These are phyloP conservation scores for Tetraneura akinire DNA, from an alignment of 1,140 invertebrate genomes.

Conservation along the genomic window DNA sequence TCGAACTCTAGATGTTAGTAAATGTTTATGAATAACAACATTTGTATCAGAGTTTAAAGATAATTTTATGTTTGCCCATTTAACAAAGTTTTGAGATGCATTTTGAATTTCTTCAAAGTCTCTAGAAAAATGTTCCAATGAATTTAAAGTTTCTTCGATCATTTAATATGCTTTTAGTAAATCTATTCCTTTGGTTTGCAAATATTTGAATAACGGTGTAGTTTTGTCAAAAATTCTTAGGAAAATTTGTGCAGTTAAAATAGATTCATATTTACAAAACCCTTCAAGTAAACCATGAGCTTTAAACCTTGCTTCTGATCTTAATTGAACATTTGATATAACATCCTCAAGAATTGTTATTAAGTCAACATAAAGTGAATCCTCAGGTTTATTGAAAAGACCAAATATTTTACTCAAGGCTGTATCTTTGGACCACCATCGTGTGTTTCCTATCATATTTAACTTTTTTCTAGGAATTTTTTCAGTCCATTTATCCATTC, in stretches of 20 bases:
- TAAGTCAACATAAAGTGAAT: constrained; percentile 4
- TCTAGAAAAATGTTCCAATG: background rate
- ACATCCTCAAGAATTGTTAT: constrained; percentile 1
- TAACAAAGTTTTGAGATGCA: background rate
- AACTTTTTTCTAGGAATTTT: background rate
- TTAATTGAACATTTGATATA: background rate
- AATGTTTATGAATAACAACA: background rate
- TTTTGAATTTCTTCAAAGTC: constrained; percentile 32
- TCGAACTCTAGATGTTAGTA: background rate
- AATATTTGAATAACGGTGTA: constrained; percentile 39
- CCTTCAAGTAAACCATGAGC: too few species aligned
- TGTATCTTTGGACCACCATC: background rate
- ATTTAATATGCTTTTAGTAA: constrained; percentile 37
- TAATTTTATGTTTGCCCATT: constrained; percentile 12
- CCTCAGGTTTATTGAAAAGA: too few species aligned
- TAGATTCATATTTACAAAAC: constrained; percentile 43
- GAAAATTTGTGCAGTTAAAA: constrained; percentile 47
- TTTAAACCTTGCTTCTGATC: too few species aligned
- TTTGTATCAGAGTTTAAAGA: background rate
- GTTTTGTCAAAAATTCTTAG: constrained; percentile 42
- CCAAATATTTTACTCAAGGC: background rate
- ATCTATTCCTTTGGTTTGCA: constrained; percentile 44
- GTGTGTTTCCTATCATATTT: constrained; percentile 4
- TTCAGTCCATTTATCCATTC: background rate
- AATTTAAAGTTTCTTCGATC: constrained; percentile 11